A percentile compares a stretch with the other conserved stretches of the same genome.
Evolutionary conservation across 2,888 invertebrate genomes (phyloP).

Genomic region (Gastracanthus pulcherrimus): DNA sequence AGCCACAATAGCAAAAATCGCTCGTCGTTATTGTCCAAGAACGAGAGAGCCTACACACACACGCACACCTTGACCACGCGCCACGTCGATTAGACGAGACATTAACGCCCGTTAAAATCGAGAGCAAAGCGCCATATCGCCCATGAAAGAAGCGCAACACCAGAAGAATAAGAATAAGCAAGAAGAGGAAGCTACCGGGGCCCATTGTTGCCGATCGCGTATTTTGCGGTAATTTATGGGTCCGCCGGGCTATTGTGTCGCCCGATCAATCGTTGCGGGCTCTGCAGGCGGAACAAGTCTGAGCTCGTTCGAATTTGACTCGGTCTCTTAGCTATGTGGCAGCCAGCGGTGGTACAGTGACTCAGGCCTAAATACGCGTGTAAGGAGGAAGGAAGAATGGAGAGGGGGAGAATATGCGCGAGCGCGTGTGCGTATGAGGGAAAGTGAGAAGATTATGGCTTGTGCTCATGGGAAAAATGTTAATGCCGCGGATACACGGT

Average conservation of each 20-base stretch:
- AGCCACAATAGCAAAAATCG: neutral
- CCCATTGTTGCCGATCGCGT: slow-evolving; percentile 13
- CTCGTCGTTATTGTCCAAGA: slow-evolving; percentile 29
- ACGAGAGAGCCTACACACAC: neutral
- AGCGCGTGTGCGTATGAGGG: neutral
- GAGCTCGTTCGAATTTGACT: slow-evolving; percentile 15
- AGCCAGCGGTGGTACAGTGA: too few species aligned
- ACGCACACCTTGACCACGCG: slow-evolving; percentile 1
- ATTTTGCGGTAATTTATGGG: slow-evolving; percentile 48
- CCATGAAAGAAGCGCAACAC: too few species aligned
- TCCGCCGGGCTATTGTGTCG: slow-evolving; percentile 29
- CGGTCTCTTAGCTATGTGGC: too few species aligned
- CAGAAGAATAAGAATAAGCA: too few species aligned
- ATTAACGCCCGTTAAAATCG: slow-evolving; percentile 39
- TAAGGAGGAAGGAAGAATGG: too few species aligned
- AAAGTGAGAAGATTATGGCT: neutral
- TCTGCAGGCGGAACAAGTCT: neutral
- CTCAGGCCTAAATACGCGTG: too few species aligned
- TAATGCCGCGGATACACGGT: neutral
- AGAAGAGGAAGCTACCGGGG: neutral
- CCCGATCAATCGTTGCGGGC: neutral
- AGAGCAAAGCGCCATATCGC: too few species aligned
- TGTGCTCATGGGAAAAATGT: neutral
- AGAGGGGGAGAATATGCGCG: too few species aligned
- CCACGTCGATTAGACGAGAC: slow-evolving; percentile 44